phyloP scores from a whole-genome alignment of 1,140 invertebrate species.

The Drosophila subpulchrella region DNA sequence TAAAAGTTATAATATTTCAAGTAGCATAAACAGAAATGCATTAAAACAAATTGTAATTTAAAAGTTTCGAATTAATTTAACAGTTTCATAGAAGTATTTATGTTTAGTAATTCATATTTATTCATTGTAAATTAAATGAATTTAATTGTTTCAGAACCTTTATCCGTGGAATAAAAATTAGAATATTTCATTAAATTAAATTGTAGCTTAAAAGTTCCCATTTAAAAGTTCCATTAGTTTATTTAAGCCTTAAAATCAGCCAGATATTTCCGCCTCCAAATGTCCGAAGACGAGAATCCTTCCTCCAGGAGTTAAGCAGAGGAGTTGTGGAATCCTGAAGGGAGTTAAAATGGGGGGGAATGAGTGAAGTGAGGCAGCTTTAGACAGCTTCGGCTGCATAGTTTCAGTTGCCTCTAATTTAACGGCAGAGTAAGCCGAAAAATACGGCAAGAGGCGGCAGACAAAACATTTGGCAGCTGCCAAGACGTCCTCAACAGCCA shows the following conservation, averaged over 20 bases:
- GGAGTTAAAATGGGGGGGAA: no score
- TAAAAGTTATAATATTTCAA: no score
- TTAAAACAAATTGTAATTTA: no score
- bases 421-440: slow-evolving; percentile 67
- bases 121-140: no score
- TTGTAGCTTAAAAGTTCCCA: neutral
- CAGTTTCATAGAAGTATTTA: no score
- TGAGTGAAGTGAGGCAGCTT: slow-evolving; percentile 50
- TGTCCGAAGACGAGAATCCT: neutral
- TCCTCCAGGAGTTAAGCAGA: neutral
- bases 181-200: neutral
- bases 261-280: slow-evolving; percentile 9
- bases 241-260: slow-evolving; percentile 5
- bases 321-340: neutral
- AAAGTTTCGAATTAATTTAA: no score
- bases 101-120: no score
- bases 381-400: slow-evolving; percentile 49
- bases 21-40: no score
- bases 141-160: no score
- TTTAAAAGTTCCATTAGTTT: neutral
- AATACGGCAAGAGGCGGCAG: slow-evolving; percentile 35
- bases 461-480: slow-evolving; percentile 72
- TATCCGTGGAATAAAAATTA: neutral
- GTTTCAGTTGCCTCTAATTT: slow-evolving; percentile 64
- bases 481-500: slow-evolving; percentile 18